Conservation (phyloP, 2,797 vertebrate species). For the Myioborus melanocephalus region DNA sequence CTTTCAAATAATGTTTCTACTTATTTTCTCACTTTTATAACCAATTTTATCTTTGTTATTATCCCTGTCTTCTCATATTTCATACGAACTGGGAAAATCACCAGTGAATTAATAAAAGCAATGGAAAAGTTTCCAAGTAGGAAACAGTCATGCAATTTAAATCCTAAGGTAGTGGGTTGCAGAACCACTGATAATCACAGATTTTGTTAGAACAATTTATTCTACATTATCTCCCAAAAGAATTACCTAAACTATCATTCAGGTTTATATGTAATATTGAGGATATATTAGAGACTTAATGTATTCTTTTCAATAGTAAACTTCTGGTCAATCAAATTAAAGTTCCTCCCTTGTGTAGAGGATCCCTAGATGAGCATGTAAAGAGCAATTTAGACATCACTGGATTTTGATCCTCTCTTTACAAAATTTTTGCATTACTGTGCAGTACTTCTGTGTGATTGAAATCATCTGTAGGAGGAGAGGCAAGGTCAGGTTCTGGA, state of each 20-base stretch:
- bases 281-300: not conserved
- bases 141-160: not conserved
- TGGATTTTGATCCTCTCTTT: not conserved
- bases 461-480: not conserved
- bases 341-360: not conserved
- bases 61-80: not conserved
- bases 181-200: not conserved
- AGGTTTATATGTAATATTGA: not conserved
- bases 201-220: conserved; percentile 7
- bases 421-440: not conserved
- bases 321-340: not conserved
- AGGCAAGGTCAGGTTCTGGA: rapidly evolving
- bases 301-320: not conserved
- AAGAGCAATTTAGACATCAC: not conserved
- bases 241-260: not conserved
- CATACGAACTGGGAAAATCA: not conserved
- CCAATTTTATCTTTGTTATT: not conserved
- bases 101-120: not conserved
- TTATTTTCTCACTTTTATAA: conserved; percentile 22
- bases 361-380: not conserved
- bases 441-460: not conserved
- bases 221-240: not conserved
- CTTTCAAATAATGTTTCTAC: not conserved
- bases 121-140: not conserved
- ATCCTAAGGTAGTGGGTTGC: not conserved